These are phyloP conservation scores for Protaetia brevitarsis DNA, from an alignment of 1,140 invertebrate genomes.

Conservation along the genomic window DNA sequence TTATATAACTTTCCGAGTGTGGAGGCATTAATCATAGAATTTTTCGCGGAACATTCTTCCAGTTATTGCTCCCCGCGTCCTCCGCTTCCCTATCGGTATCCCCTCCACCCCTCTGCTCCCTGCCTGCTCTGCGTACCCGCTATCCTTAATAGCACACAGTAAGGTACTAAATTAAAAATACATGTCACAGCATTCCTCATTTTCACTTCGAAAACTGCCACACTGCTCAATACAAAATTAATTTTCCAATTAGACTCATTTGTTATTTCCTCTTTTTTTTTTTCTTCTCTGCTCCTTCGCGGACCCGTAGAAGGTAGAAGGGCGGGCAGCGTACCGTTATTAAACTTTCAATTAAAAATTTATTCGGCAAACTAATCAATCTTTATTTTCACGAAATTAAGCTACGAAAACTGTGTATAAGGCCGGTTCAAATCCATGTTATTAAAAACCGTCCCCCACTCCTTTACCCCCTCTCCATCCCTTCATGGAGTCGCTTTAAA, in stretches of 20 bases:
- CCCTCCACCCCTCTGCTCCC: too few species aligned
- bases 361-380: conserved; percentile 11
- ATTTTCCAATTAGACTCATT: conserved; percentile 16
- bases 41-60: conserved; percentile 13
- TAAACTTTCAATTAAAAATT: conserved; percentile 12
- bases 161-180: conserved; percentile 16
- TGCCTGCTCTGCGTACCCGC: neutral
- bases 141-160: neutral
- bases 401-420: neutral
- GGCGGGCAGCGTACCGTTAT: neutral
- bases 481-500: too few species aligned
- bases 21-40: conserved; percentile 11
- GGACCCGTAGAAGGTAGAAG: too few species aligned
- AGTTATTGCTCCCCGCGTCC: neutral
- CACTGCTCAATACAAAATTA: conserved; percentile 12
- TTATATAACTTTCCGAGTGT: conserved; percentile 1
- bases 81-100: neutral
- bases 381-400: conserved; percentile 11
- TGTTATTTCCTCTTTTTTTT: neutral
- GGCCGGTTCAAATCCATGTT: too few species aligned
- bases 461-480: too few species aligned
- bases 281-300: too few species aligned
- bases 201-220: neutral
- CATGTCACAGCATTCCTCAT: conserved; percentile 10
- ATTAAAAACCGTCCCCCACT: too few species aligned